phyloP scores from a whole-genome alignment of 2,888 invertebrate species.

The Cheilosia urbana region DNA sequence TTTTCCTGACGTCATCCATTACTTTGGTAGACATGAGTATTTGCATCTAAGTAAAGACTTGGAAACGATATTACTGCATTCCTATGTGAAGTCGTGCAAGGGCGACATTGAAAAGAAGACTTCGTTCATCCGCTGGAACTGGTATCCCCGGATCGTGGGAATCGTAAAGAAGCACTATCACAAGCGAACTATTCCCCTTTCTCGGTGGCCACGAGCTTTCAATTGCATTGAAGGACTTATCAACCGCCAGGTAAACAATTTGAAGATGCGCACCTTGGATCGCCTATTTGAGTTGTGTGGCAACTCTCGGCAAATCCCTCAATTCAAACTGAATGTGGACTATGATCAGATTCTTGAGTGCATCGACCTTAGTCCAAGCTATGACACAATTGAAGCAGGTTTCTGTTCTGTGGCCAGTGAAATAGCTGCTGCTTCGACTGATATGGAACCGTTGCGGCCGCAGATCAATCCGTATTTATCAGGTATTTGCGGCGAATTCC shows the following conservation, averaged over 20 bases:
- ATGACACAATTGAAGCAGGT: slow-evolving; percentile 85
- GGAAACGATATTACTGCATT: slow-evolving; percentile 69
- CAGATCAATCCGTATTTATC: slow-evolving; percentile 83
- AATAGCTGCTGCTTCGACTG: slow-evolving; percentile 85
- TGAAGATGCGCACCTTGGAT: slow-evolving; percentile 88
- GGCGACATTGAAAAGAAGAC: slow-evolving; percentile 82
- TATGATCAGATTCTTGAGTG: slow-evolving; percentile 77
- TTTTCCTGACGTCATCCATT: slow-evolving; percentile 82
- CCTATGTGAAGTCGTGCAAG: slow-evolving; percentile 79
- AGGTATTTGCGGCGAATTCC: slow-evolving; percentile 84
- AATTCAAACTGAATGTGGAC: slow-evolving; percentile 85
- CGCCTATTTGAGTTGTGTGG: slow-evolving; percentile 86
- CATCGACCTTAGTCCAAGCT: slow-evolving; percentile 86
- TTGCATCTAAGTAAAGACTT: slow-evolving; percentile 63
- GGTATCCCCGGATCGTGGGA: slow-evolving; percentile 83
- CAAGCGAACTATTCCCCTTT: slow-evolving; percentile 79
- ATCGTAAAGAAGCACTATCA: slow-evolving; percentile 80
- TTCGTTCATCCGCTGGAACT: slow-evolving; percentile 82
- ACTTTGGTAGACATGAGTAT: slow-evolving; percentile 78
- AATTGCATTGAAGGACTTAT: slow-evolving; percentile 84
- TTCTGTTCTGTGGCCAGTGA: slow-evolving; percentile 86
- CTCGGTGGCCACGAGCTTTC: slow-evolving; percentile 81
- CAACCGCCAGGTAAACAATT: slow-evolving; percentile 87
- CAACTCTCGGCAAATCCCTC: slow-evolving; percentile 86
- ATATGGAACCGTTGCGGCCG: slow-evolving; percentile 86